Evolutionary conservation across 2,888 invertebrate species (phyloP).

Genomic region (Sinelater perroti): DNA sequence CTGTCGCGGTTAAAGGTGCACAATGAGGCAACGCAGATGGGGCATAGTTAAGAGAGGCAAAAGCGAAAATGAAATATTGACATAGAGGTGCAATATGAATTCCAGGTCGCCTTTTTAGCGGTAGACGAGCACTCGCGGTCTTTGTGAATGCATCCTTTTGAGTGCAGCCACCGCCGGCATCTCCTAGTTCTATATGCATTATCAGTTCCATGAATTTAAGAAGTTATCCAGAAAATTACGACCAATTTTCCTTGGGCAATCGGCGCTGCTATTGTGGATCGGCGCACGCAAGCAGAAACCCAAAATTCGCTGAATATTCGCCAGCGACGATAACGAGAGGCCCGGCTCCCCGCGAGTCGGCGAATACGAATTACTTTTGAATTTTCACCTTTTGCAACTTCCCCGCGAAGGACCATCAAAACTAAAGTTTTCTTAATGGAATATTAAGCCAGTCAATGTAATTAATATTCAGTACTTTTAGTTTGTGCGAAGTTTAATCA

Average conservation of each 20-base stretch:
- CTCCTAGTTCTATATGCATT: slow-evolving; percentile 26
- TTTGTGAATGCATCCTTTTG: slow-evolving; percentile 37
- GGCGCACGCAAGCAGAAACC: neutral
- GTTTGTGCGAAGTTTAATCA: too few species aligned
- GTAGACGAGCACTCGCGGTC: slow-evolving; percentile 29
- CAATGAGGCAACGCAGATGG: slow-evolving; percentile 17
- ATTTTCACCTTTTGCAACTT: slow-evolving; percentile 5
- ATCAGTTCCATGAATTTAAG: slow-evolving; percentile 20
- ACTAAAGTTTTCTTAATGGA: too few species aligned
- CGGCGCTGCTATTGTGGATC: neutral
- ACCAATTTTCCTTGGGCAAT: slow-evolving; percentile 3
- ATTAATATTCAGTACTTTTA: too few species aligned
- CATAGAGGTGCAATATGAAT: slow-evolving; percentile 39
- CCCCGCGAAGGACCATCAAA: too few species aligned
- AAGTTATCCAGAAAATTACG: slow-evolving; percentile 14
- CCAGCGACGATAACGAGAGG: neutral
- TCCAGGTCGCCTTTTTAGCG: slow-evolving; percentile 34
- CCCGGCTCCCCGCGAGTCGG: neutral
- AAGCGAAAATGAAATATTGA: slow-evolving; percentile 37
- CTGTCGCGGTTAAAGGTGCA: neutral
- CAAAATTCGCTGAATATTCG: neutral
- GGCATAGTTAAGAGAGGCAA: slow-evolving; percentile 20
- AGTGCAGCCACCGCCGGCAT: slow-evolving; percentile 31
- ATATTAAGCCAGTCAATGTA: too few species aligned
- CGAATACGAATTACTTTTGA: slow-evolving; percentile 19